These are phyloP conservation scores for Helogale parvula DNA, from an alignment of 2,113 vertebrate genomes.

Conservation along the genomic window DNA sequence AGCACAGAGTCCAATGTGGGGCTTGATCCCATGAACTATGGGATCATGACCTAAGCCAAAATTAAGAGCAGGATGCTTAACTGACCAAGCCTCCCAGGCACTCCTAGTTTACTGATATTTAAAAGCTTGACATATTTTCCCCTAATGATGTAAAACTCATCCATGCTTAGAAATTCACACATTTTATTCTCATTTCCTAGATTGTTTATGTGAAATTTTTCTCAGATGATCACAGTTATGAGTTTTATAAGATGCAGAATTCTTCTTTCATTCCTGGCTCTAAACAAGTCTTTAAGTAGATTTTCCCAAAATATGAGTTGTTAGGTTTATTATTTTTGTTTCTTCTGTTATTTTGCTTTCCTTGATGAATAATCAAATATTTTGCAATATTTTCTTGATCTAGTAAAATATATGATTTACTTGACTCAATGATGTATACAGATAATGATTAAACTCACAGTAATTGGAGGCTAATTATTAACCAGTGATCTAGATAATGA, in stretches of 20 bases:
- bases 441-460: neutral
- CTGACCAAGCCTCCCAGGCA: no score
- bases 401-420: conserved; percentile 36
- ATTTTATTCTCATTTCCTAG: neutral
- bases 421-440: neutral
- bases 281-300: neutral
- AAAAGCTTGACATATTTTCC: neutral
- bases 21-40: no score
- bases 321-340: neutral
- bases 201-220: neutral
- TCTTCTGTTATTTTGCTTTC: neutral
- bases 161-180: neutral
- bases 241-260: neutral
- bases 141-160: conserved; percentile 17
- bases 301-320: neutral
- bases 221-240: neutral
- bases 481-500: neutral
- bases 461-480: conserved; percentile 23
- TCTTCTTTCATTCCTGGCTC: neutral
- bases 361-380: neutral
- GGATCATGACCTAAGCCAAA: no score
- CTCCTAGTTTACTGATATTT: neutral
- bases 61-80: no score
- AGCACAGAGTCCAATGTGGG: no score
- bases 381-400: conserved; percentile 7